Evolutionary conservation across 2,797 vertebrate genomes (phyloP).

Genomic region (Scolopax rusticola): DNA sequence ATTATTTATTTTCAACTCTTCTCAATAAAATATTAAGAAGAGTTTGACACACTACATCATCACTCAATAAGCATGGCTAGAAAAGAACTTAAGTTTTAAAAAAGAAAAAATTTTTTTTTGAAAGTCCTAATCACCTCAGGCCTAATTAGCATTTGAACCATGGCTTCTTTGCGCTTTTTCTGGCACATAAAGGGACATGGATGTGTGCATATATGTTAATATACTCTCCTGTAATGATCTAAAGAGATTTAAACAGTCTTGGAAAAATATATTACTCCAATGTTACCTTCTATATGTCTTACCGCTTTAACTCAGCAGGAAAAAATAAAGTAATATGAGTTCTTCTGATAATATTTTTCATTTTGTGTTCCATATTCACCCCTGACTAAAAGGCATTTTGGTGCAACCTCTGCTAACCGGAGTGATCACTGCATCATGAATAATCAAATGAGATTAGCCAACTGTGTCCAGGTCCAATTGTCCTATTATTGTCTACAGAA

Average conservation of each 20-base stretch:
- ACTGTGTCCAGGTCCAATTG: slow-evolving; percentile 39
- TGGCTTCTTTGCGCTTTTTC: background rate
- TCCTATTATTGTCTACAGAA: slow-evolving; percentile 14
- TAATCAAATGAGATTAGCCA: slow-evolving; percentile 62
- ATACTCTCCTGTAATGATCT: background rate
- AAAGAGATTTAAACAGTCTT: background rate
- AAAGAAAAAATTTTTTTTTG: background rate
- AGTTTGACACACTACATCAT: background rate
- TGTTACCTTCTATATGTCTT: background rate
- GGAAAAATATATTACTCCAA: background rate
- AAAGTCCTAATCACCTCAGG: background rate
- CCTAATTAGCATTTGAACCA: background rate
- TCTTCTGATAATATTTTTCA: background rate
- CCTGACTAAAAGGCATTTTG: background rate
- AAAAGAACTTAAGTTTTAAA: background rate
- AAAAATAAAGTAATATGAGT: background rate
- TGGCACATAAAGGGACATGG: background rate
- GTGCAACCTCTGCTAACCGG: background rate
- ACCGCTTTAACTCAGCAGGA: background rate
- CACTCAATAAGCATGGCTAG: background rate
- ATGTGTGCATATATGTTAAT: background rate
- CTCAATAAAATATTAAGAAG: background rate
- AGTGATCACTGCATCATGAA: slow-evolving; percentile 38
- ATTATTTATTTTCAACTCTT: background rate
- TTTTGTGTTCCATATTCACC: background rate